Base-by-base conservation (phyloP, 1,140 invertebrate genomes). In the Choristoneura fumiferana region DNA sequence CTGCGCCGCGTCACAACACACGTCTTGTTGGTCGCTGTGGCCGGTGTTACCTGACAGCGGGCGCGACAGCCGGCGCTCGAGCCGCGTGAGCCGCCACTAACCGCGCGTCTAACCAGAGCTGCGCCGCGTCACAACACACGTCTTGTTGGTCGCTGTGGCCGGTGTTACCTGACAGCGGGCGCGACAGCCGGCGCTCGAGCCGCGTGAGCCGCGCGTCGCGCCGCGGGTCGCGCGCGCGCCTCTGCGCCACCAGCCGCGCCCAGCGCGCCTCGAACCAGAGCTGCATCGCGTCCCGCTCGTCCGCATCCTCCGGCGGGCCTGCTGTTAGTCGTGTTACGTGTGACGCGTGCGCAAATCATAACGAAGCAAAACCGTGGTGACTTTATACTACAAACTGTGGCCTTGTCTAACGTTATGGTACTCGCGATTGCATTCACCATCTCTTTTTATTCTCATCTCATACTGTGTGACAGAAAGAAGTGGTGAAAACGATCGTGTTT, bases 191-290 rank as follows among this genome's bases (percentile, higher is more conserved):
- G 1, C 79, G 69, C 64, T 85, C 75, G 9, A 87, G 49, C 13
- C 13, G 5, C 5, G 63, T 8, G 72, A 70, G 1, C 54, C 45
- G 2, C 72, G 71, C 34, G 37, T 73, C 74, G 13, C 67, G 53
- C 1, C 33, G 34, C 10, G 63, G 58, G 0, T 72, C 73, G 4
- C 78, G 61, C 9, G 68, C 63, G 0, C 80, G 66, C 13, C 81
- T 53, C 65, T 82, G 78, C 4, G 84, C 77, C 33, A 84, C 77
- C 1, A 84, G 71, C 37, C 81, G 61, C 40, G 84, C 81, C 84
- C 83, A 86, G 0, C 81, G 69, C 9, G 81, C 81, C 57, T 84
- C 84, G 67, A 87, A 84, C 81, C 84, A 84, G 36, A 84, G 66
- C 76, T 84, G 84, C 80, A 84, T 83, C 1, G 81, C 80, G 59